phyloP scores from a whole-genome alignment of 2,888 invertebrate species.

The Idaea dimidiata region DNA sequence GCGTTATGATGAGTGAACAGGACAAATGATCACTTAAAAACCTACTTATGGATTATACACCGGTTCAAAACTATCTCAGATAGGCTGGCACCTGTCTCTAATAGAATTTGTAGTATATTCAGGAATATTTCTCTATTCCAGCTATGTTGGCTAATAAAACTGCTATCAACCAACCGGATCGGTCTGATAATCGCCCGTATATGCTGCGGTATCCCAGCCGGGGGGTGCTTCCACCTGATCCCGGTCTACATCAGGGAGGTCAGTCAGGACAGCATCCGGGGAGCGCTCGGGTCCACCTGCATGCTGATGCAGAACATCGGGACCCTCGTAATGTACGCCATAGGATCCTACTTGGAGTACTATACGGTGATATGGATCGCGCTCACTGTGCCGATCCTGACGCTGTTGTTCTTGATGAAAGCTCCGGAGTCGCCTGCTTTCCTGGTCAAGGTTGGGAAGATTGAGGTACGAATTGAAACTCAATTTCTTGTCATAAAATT shows the following conservation, averaged over 20 bases:
- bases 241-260: constrained; percentile 63
- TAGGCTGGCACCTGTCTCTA: constrained; percentile 9
- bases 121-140: constrained; percentile 32
- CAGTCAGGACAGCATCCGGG: constrained; percentile 56
- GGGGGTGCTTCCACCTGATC: constrained; percentile 53
- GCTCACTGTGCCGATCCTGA: constrained; percentile 43
- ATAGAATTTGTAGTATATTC: constrained; percentile 14
- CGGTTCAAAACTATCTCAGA: too few species aligned
- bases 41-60: too few species aligned
- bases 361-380: constrained; percentile 46
- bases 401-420: constrained; percentile 45
- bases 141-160: constrained; percentile 56
- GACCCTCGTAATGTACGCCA: constrained; percentile 50
- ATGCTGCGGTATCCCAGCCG: constrained; percentile 50
- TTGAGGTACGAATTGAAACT: constrained; percentile 38
- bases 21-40: too few species aligned
- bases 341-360: constrained; percentile 56
- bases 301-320: constrained; percentile 52
- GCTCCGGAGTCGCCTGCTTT: constrained; percentile 64
- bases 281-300: constrained; percentile 49
- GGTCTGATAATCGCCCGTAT: constrained; percentile 49
- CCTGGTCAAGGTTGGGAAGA: constrained; percentile 51
- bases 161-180: constrained; percentile 37
- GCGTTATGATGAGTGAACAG: too few species aligned
- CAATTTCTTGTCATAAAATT: too few species aligned